Percentiles rank a stretch among this genome's conserved stretches.
Conservation (phyloP, 2,797 vertebrate genomes). For the Luscinia luscinia region DNA sequence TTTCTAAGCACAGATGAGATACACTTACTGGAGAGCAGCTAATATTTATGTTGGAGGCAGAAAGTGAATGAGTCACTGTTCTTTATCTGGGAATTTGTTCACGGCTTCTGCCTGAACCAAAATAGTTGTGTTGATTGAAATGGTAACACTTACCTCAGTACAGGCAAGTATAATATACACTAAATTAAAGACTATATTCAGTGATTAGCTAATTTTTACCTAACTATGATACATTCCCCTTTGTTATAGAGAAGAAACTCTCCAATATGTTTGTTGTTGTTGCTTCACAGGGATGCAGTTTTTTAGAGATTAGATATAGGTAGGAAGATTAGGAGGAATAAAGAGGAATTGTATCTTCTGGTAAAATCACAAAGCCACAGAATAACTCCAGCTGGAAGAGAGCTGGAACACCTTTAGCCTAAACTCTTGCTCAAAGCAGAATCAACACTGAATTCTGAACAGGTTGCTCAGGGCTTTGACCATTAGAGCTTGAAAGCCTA, state of each 20-base stretch:
- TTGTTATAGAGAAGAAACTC: background rate
- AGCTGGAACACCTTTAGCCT: background rate
- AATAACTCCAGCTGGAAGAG: background rate
- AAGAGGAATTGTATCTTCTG: background rate
- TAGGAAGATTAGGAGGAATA: background rate
- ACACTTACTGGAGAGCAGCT: background rate
- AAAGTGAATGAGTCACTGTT: background rate
- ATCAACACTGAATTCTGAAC: background rate
- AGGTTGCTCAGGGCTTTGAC: background rate
- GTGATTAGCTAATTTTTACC: background rate
- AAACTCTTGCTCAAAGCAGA: background rate
- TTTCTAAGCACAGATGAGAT: background rate
- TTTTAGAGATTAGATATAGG: background rate
- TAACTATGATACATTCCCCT: background rate
- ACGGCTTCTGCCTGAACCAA: background rate
- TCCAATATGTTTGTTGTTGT: background rate
- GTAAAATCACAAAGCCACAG: background rate
- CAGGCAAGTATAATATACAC: background rate
- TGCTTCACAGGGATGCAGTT: background rate
- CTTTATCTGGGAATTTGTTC: background rate
- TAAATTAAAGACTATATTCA: background rate
- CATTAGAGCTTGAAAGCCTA: background rate
- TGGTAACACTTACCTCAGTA: background rate
- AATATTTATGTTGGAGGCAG: background rate
- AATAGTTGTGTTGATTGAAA: conserved; percentile 5